Evolutionary conservation across 2,888 invertebrate species (phyloP), one percentile per base, ranked within the genome.

Genomic region (Drosophila recens): DNA sequence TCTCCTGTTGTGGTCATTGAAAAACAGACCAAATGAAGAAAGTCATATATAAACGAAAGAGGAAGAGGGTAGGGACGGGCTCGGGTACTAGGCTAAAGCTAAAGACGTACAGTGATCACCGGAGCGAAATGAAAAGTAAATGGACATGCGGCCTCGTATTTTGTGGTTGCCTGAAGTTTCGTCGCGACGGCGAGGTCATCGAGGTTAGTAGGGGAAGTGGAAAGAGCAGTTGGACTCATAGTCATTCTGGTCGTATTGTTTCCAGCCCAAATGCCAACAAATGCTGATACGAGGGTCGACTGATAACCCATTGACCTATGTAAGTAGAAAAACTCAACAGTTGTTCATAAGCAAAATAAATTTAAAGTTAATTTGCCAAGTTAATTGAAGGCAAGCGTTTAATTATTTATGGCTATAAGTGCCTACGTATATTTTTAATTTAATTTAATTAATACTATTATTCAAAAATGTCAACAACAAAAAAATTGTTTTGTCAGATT

Each of bases 91-190:
- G 36, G 15, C 40, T 15, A 15, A 40, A 15, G 48, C 46, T 42
- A 54, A 53, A 58, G 73, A 78, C 66, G 63, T 73, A 61, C 59
- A 69, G 73, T 66, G 57, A 58, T 73, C 65, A 69, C 46, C 27
- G 52, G 56, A 17, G 65, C 56, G 49, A 73, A 79, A 67, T 67
- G 54, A 79, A 71, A 75, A 75, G 66, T 58, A 64, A 84, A 82
- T 75, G 84, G 72, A 82, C 80, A 80, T 82, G 87, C 78, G 74
- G 76, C 75, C 79, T 80, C 89, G 81, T 59, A 78, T 83, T 83
- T 81, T 82, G 89, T 61, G 82, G 80, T 79, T 76, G 78, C 69
- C 79, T 71, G 89, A 58, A 79, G 80, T 80, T 76, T 75, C 67
- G 75, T 68, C 53, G 62, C 65, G 59, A 63, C 58, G 46, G 46